phyloP scores from a whole-genome alignment of 2,888 invertebrate species.

The Eupithecia tripunctaria region DNA sequence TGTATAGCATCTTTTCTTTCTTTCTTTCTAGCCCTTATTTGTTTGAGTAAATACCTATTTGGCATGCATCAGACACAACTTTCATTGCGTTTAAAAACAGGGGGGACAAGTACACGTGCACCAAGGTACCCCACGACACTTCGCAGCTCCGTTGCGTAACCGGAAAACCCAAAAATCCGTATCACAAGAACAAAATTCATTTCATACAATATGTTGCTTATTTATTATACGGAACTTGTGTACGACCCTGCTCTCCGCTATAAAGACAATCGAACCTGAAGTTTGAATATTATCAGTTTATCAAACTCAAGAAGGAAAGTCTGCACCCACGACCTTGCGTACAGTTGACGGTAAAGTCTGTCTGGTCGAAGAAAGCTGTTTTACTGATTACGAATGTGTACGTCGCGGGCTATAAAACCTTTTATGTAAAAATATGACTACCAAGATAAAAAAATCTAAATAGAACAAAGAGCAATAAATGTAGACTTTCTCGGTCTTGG shows the following conservation, averaged over 20 bases:
- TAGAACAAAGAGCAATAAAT: conserved; percentile 1
- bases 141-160: not conserved
- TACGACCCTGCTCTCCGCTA: not conserved
- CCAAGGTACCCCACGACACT: not conserved
- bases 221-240: not conserved
- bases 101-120: not conserved
- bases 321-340: conserved; percentile 32
- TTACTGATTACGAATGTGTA: conserved; percentile 40
- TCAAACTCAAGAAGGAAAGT: conserved; percentile 28
- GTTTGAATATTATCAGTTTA: conserved; percentile 8
- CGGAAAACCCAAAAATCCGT: not conserved
- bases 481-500: not conserved
- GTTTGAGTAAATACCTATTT: not conserved
- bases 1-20: too few relatives aligned
- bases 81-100: not conserved
- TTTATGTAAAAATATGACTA: conserved; percentile 23
- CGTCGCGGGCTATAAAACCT: conserved; percentile 22
- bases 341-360: conserved; percentile 34
- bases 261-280: not conserved
- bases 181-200: not conserved
- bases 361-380: conserved; percentile 41
- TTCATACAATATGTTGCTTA: not conserved
- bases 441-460: conserved; percentile 5
- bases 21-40: not conserved
- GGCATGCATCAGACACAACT: not conserved